phyloP scores from a whole-genome alignment of 64 coral and sea anemone species.

The Dendrophyllia cribrosa region DNA sequence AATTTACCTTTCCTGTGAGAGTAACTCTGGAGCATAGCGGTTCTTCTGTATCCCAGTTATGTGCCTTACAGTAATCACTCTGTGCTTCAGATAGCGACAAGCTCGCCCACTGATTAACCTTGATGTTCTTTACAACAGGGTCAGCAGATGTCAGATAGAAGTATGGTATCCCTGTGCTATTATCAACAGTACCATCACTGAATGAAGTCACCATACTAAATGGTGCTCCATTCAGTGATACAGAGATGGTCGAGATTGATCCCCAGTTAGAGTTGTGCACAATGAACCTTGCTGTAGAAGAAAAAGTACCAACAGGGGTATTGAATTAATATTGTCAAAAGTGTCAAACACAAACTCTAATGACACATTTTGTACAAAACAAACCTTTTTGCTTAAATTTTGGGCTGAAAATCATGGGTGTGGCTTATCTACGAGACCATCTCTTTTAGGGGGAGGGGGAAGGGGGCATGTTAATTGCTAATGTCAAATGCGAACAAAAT shows the following conservation, averaged over 20 bases:
- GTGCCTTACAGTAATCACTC: constrained; percentile 37
- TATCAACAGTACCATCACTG: constrained; percentile 29
- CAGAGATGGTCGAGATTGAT: constrained; percentile 31
- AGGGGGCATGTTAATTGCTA: too few species aligned
- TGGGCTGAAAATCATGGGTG: too few species aligned
- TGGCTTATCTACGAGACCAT: too few species aligned
- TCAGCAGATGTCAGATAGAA: constrained; percentile 16
- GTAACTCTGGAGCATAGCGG: constrained; percentile 34
- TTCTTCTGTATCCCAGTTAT: constrained; percentile 28
- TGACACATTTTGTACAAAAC: too few species aligned
- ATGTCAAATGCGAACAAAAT: too few species aligned
- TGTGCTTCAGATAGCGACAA: constrained; percentile 19
- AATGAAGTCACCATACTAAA: constrained; percentile 30
- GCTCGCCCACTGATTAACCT: background rate
- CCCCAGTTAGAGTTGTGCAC: constrained; percentile 37
- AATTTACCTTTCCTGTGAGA: constrained; percentile 33
- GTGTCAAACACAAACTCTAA: too few species aligned
- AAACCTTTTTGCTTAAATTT: too few species aligned
- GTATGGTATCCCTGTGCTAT: constrained; percentile 48
- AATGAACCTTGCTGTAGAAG: constrained; percentile 18
- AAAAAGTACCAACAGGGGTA: background rate
- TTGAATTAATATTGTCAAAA: background rate
- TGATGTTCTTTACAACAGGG: background rate
- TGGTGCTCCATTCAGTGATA: constrained; percentile 9
- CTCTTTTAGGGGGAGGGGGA: too few species aligned